These are phyloP conservation scores for Patella vulgata DNA, from an alignment of 1,140 invertebrate species.

Conservation along the genomic window DNA sequence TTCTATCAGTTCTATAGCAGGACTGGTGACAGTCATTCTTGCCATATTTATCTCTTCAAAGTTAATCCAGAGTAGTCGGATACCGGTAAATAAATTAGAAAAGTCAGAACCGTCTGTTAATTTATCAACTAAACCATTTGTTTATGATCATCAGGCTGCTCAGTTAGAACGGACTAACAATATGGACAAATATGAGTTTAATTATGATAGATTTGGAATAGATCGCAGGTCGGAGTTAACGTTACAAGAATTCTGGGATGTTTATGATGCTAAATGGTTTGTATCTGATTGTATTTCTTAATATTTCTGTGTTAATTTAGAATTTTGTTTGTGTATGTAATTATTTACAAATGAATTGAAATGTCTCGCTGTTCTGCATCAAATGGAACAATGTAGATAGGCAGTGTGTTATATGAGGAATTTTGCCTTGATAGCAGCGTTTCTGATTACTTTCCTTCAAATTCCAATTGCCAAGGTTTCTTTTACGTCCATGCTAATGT, in stretches of 20 bases:
- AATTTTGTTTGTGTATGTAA: neutral
- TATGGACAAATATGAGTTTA: slow-evolving; percentile 40
- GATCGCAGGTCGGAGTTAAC: slow-evolving; percentile 44
- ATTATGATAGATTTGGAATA: slow-evolving; percentile 27
- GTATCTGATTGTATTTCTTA: slow-evolving; percentile 2
- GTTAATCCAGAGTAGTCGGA: too few species aligned
- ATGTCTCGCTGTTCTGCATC: too few species aligned
- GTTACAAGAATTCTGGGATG: slow-evolving; percentile 49
- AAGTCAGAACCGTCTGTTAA: slow-evolving; percentile 8
- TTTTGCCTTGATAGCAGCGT: too few species aligned
- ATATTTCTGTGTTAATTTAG: neutral
- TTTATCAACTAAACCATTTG: slow-evolving; percentile 26
- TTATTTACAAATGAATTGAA: neutral
- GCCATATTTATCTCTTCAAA: too few species aligned
- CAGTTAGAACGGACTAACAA: slow-evolving; percentile 36
- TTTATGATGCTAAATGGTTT: slow-evolving; percentile 60
- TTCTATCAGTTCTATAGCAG: too few species aligned
- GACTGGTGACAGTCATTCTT: too few species aligned
- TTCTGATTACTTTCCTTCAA: too few species aligned
- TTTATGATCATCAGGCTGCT: slow-evolving; percentile 22
- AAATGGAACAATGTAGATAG: too few species aligned
- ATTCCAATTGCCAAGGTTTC: too few species aligned
- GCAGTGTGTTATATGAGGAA: too few species aligned
- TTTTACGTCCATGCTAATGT: too few species aligned
- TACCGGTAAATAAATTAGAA: too few species aligned